phyloP scores from a whole-genome alignment of 2,113 vertebrate species.

The Dicaeum eximium region DNA sequence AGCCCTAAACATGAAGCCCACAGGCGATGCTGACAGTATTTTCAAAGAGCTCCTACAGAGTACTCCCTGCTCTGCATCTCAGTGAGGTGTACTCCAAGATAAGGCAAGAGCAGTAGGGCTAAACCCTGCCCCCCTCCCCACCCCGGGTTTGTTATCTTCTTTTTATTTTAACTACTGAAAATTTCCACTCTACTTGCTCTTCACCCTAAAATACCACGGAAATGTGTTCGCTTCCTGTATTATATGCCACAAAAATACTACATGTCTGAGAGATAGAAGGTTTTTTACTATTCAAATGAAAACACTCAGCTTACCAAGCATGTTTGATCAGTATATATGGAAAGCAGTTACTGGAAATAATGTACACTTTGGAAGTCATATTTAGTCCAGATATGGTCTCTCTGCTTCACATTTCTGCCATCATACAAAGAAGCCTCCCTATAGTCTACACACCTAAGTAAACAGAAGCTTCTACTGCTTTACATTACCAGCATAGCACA shows the following conservation, averaged over 20 bases:
- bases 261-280: background rate
- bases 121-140: too few species aligned
- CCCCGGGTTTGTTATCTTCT: background rate
- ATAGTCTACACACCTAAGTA: background rate
- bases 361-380: background rate
- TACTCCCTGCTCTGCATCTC: background rate
- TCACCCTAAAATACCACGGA: background rate
- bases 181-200: background rate
- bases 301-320: background rate
- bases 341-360: background rate
- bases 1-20: background rate
- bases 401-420: background rate
- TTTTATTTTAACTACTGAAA: background rate
- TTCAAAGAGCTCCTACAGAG: background rate
- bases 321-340: background rate
- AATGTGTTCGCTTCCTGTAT: background rate
- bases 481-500: background rate
- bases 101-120: background rate
- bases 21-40: rapidly evolving
- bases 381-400: background rate
- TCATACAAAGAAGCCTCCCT: background rate
- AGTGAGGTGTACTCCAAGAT: background rate
- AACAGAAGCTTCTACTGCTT: background rate
- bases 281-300: background rate
- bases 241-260: background rate